phyloP scores from a whole-genome alignment of 2,888 invertebrate genomes.

The Philhelius pedissequus region DNA sequence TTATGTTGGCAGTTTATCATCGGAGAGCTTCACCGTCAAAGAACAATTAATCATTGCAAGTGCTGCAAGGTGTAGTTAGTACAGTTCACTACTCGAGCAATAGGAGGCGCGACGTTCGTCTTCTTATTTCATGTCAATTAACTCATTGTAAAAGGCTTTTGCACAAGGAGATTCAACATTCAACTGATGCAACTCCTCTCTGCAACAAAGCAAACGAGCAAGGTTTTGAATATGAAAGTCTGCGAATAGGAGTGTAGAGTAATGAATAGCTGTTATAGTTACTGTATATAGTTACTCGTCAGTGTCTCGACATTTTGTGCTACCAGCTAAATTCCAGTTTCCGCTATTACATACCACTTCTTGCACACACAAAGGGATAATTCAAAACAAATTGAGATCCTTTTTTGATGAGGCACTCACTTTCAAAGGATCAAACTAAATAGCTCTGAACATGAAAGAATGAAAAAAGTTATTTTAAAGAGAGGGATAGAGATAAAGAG shows the following conservation, averaged over 20 bases:
- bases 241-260: neutral
- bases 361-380: slow-evolving; percentile 48
- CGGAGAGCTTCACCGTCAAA: slow-evolving; percentile 32
- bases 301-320: slow-evolving; percentile 17
- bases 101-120: slow-evolving; percentile 17
- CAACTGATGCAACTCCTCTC: neutral
- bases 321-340: slow-evolving; percentile 35
- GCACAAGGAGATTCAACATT: slow-evolving; percentile 5
- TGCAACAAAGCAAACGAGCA: neutral
- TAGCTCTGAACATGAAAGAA: neutral
- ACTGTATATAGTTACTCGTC: too few species aligned
- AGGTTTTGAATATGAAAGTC: neutral
- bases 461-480: neutral
- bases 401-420: slow-evolving; percentile 49
- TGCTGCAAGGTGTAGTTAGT: neutral
- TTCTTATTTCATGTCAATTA: slow-evolving; percentile 64
- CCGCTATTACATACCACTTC: slow-evolving; percentile 34
- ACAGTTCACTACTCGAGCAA: neutral
- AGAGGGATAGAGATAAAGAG: neutral
- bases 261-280: slow-evolving; percentile 24
- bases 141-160: slow-evolving; percentile 41
- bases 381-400: slow-evolving; percentile 64
- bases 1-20: slow-evolving; percentile 67
- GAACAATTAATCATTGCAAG: slow-evolving; percentile 62
- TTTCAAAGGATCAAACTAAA: slow-evolving; percentile 51